Evolutionary conservation across 2,797 vertebrate genomes (phyloP).

Genomic region (Meda fulgida): DNA sequence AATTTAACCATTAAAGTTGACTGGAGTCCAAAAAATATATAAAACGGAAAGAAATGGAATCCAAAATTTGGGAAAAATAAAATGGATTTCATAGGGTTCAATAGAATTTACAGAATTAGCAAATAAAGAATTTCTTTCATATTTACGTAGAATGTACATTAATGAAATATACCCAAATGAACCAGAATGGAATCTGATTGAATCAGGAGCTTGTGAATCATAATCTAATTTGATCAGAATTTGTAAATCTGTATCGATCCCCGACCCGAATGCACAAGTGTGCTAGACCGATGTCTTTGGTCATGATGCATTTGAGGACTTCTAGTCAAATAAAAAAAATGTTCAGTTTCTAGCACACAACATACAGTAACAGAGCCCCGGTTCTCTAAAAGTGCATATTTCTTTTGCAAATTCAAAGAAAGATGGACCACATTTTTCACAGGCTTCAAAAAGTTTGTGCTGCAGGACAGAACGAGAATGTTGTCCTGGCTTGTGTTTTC

Average conservation of each 20-base stretch:
- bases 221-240: neutral
- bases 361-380: neutral
- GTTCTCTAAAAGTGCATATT: neutral
- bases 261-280: neutral
- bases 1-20: too few species aligned
- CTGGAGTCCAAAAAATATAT: too few species aligned
- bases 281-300: neutral
- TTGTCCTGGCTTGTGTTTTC: slow-evolving; percentile 58
- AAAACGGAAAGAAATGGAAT: too few species aligned
- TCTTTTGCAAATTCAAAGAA: neutral
- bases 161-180: neutral
- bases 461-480: neutral
- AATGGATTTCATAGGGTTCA: too few species aligned
- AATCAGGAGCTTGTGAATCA: neutral
- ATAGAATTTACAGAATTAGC: neutral
- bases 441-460: slow-evolving; percentile 19
- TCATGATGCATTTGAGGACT: neutral
- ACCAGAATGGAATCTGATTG: neutral
- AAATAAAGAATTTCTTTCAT: neutral
- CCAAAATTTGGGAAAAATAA: too few species aligned
- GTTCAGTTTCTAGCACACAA: neutral
- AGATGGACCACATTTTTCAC: slow-evolving; percentile 22
- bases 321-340: neutral
- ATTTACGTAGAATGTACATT: neutral
- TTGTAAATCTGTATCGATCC: neutral